phyloP scores from a whole-genome alignment of 2,113 vertebrate species.

The Sander vitreus region DNA sequence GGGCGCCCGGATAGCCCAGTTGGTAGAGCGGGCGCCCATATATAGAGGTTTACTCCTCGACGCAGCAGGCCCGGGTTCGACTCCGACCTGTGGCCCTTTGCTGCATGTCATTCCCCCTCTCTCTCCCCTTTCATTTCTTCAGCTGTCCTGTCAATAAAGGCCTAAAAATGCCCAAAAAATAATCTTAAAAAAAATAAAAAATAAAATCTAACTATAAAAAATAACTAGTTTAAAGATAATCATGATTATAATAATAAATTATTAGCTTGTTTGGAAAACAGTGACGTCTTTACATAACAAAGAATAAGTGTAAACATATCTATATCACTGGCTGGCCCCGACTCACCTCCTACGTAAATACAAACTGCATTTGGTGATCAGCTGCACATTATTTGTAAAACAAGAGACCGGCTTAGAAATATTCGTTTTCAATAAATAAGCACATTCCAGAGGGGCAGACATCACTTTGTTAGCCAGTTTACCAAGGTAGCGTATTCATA shows the following conservation, averaged over 20 bases:
- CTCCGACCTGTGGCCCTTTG: too few relatives aligned
- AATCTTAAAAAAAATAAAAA: too few relatives aligned
- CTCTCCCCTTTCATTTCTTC: too few relatives aligned
- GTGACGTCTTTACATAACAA: slow-evolving; percentile 86
- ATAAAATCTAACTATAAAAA: too few relatives aligned
- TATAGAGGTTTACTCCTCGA: too few relatives aligned
- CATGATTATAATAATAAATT: slow-evolving; percentile 73
- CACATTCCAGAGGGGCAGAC: slow-evolving; percentile 89
- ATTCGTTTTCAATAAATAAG: slow-evolving; percentile 85
- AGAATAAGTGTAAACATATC: slow-evolving; percentile 93
- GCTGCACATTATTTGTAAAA: slow-evolving; percentile 72
- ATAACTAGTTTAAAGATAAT: slow-evolving; percentile 83
- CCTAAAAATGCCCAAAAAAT: too few relatives aligned
- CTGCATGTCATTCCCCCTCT: too few relatives aligned
- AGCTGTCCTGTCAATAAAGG: too few relatives aligned
- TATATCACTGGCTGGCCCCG: slow-evolving; percentile 84
- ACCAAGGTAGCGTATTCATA: slow-evolving; percentile 68
- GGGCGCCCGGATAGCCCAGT: too few relatives aligned
- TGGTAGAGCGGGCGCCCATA: too few relatives aligned
- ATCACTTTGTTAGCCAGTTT: slow-evolving; percentile 78
- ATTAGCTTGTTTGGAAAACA: slow-evolving; percentile 91
- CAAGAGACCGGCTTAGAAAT: slow-evolving; percentile 58
- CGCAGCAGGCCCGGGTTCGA: too few relatives aligned
- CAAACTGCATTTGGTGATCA: slow-evolving; percentile 77
- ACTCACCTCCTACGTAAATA: slow-evolving; percentile 14